Base-by-base conservation (phyloP, 2,797 vertebrate genomes). In the Gadopsis marmoratus region DNA sequence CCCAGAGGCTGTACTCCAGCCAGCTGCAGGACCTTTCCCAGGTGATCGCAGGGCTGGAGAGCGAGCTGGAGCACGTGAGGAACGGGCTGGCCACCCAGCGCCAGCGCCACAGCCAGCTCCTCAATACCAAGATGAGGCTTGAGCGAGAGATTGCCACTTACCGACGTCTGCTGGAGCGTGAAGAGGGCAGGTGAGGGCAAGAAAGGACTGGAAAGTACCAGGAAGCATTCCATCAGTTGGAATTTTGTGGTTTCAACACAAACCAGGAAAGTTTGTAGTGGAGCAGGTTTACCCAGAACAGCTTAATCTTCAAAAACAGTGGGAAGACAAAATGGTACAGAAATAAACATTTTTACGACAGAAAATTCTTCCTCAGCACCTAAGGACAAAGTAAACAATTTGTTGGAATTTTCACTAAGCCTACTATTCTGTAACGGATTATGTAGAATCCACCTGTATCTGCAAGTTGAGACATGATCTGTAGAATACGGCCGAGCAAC, bases 101-200 rank as follows among this genome's bases (percentile, higher is more conserved):
- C 3, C 95, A 96, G 68, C 96, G 97, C 74, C 98, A 99, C 3
- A 92, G 95, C 85, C 93, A 95, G 86, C 96, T 99, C 63, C 96
- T 99, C 83, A 97, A 99, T 94, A 97, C 97, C 0, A 98, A 98
- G 89, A 97, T 98, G 97, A 96, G 94, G 76, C 95, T 99, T 79
- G 98, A 99, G 88, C 94, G 95, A 31, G 98, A 99, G 92, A 99
- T 99, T 17, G 76, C 95, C 0, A 97, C 96, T 0, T 99, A 99
- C n/a, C 95, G 98, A 60, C 96, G 90, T 29, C 95, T 99, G 53
- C 91, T 99, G 59, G 98, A 99, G 71, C 93, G 94, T 4, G 98
- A 99, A 71, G 98, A 99, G 91, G 96, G 93, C 94, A 97, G 98
- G 98, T 99, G 94, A 89, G 92, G 47, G 10, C 4, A 4, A 31